Percentiles rank a stretch among this genome's conserved stretches.
phyloP scores from a whole-genome alignment of 2,888 invertebrate species.

The Lymantria monacha region DNA sequence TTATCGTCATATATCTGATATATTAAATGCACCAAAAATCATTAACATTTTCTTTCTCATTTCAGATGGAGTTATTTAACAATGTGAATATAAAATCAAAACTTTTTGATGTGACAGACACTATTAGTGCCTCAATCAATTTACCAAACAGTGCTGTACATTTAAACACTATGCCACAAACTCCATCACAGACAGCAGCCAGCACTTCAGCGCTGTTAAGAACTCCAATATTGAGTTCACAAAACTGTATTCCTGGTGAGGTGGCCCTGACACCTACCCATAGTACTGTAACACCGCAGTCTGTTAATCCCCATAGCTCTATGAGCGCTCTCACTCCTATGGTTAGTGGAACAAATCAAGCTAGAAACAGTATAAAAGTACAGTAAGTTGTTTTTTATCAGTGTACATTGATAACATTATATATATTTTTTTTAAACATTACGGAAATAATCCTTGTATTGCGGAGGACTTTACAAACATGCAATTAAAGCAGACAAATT shows the following conservation, averaged over 20 bases:
- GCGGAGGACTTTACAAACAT: too few relatives aligned
- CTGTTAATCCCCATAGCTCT: conserved; percentile 78
- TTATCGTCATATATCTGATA: too few relatives aligned
- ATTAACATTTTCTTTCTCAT: not conserved
- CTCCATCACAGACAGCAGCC: conserved; percentile 10
- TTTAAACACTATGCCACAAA: conserved; percentile 3
- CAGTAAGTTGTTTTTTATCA: conserved; percentile 76
- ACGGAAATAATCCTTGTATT: too few relatives aligned
- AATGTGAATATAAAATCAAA: conserved; percentile 2
- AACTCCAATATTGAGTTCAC: conserved; percentile 30
- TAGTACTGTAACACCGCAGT: conserved; percentile 60
- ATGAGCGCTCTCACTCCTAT: conserved; percentile 78
- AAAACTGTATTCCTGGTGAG: conserved; percentile 54
- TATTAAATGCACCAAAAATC: too few relatives aligned
- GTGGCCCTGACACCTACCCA: conserved; percentile 69
- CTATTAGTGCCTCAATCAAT: conserved; percentile 8
- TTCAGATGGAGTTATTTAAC: conserved; percentile 13
- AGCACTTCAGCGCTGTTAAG: conserved; percentile 10
- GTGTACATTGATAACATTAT: not conserved
- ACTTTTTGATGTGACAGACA: not conserved
- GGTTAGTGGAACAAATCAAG: conserved; percentile 80
- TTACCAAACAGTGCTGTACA: conserved; percentile 2
- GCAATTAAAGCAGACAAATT: too few relatives aligned
- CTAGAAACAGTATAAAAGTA: conserved; percentile 82
- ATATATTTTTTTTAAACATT: not conserved